A percentile compares a stretch with the other conserved stretches of the same genome.
phyloP scores from a whole-genome alignment of 2,888 invertebrate species.

The Helicoverpa assulta region DNA sequence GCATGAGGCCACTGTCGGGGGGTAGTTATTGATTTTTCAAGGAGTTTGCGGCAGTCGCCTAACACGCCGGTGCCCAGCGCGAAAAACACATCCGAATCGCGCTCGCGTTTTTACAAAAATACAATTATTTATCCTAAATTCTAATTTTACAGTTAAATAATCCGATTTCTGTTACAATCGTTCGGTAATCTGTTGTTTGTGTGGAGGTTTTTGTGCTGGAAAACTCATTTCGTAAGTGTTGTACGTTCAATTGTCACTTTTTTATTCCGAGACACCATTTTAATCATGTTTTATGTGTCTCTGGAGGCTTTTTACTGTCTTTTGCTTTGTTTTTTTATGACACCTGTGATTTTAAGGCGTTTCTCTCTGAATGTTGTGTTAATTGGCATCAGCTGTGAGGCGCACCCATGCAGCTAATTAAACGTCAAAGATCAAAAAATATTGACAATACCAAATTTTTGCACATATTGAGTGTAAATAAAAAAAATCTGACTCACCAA shows the following conservation, averaged over 20 bases:
- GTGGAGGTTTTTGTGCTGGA: slow-evolving; percentile 82
- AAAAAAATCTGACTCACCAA: slow-evolving; percentile 73
- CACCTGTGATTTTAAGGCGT: slow-evolving; percentile 37
- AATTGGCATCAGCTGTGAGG: slow-evolving; percentile 81
- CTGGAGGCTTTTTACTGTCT: slow-evolving; percentile 61
- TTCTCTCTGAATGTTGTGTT: slow-evolving; percentile 44
- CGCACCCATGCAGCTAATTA: slow-evolving; percentile 66
- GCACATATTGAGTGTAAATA: slow-evolving; percentile 1
- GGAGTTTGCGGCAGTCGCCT: slow-evolving; percentile 88
- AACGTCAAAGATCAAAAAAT: slow-evolving; percentile 69
- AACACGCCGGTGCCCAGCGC: slow-evolving; percentile 87
- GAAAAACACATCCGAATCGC: slow-evolving; percentile 85
- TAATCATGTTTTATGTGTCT: slow-evolving; percentile 74
- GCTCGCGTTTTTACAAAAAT: slow-evolving; percentile 81
- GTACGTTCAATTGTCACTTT: slow-evolving; percentile 65
- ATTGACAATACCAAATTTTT: slow-evolving; percentile 10
- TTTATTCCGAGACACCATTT: slow-evolving; percentile 73
- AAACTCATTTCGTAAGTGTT: slow-evolving; percentile 83
- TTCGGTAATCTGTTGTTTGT: slow-evolving; percentile 66
- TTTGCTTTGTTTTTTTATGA: slow-evolving; percentile 52
- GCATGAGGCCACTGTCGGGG: slow-evolving; percentile 84
- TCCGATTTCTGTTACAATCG: slow-evolving; percentile 49
- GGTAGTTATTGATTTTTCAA: slow-evolving; percentile 88
- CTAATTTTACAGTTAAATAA: slow-evolving; percentile 51
- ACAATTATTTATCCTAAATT: slow-evolving; percentile 74